Conservation (phyloP, 1,140 invertebrate species). For the Yoshiicerus persimilis region DNA sequence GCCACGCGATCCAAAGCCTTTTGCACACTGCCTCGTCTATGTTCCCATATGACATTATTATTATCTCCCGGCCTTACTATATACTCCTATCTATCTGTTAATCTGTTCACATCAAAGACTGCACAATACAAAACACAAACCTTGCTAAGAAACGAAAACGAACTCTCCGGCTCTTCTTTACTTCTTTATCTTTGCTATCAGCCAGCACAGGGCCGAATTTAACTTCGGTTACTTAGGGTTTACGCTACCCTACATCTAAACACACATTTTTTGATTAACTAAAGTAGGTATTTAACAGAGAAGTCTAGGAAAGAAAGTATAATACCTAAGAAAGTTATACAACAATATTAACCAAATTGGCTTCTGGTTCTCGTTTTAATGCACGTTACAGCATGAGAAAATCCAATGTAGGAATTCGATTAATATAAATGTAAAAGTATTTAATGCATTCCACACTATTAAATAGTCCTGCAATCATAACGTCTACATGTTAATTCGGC, state of each 20-base stretch:
- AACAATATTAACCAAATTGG: too few relatives aligned
- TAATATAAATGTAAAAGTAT: too few relatives aligned
- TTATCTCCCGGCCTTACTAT: background rate
- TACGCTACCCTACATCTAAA: background rate
- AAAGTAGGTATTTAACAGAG: too few relatives aligned
- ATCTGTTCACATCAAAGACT: background rate
- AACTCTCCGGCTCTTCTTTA: background rate
- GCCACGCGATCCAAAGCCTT: constrained; percentile 36
- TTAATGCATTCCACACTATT: too few relatives aligned
- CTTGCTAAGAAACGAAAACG: background rate
- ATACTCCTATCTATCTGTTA: background rate
- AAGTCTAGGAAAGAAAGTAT: too few relatives aligned
- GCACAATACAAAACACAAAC: background rate
- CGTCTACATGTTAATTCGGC: too few relatives aligned
- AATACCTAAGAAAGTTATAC: too few relatives aligned
- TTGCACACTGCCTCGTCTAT: background rate
- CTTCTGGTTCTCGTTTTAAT: too few relatives aligned
- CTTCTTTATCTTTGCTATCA: background rate
- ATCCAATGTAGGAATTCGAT: too few relatives aligned
- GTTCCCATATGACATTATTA: background rate
- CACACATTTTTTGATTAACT: too few relatives aligned
- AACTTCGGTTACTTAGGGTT: background rate
- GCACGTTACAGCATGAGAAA: too few relatives aligned
- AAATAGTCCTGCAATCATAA: too few relatives aligned
- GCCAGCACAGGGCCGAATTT: background rate